Percentiles rank a stretch among this genome's conserved stretches.
Evolutionary conservation across 1,140 invertebrate genomes (phyloP).

Genomic region (Oreohelix idahoensis): DNA sequence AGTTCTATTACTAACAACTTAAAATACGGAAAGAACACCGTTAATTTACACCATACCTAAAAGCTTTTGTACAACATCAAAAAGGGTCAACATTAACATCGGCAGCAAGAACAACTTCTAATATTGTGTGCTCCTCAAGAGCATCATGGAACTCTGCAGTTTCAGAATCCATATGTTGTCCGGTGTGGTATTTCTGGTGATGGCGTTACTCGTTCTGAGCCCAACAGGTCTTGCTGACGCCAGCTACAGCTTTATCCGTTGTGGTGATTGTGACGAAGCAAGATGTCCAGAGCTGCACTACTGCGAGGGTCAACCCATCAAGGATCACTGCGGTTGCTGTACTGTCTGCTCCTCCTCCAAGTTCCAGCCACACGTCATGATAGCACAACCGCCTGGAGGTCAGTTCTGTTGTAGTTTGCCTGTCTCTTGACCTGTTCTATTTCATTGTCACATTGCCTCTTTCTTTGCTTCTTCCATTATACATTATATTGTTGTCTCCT

Average conservation of each 20-base stretch:
- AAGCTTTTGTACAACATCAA: not conserved
- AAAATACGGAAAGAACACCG: not conserved
- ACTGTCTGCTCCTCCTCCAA: conserved; percentile 53
- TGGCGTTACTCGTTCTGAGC: conserved; percentile 10
- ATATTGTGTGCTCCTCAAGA: not conserved
- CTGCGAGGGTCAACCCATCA: conserved; percentile 54
- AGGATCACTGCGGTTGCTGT: conserved; percentile 61
- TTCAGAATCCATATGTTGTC: not conserved
- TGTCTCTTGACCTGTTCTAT: too few relatives aligned
- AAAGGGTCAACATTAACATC: not conserved
- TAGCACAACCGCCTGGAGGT: conserved; percentile 33
- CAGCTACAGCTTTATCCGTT: conserved; percentile 35
- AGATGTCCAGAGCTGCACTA: conserved; percentile 57
- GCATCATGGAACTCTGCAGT: not conserved
- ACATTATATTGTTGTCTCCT: too few relatives aligned
- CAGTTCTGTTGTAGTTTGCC: not conserved
- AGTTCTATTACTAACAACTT: not conserved
- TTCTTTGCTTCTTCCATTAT: too few relatives aligned
- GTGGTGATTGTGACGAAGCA: conserved; percentile 50
- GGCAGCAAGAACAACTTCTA: not conserved
- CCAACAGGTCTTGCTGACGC: not conserved
- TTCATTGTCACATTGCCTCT: too few relatives aligned
- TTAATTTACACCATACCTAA: not conserved
- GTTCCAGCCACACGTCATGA: conserved; percentile 45
- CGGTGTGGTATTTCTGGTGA: conserved; percentile 34